Evolutionary conservation across 2,113 vertebrate species (phyloP).

Genomic region (Mionectes macconnelli): DNA sequence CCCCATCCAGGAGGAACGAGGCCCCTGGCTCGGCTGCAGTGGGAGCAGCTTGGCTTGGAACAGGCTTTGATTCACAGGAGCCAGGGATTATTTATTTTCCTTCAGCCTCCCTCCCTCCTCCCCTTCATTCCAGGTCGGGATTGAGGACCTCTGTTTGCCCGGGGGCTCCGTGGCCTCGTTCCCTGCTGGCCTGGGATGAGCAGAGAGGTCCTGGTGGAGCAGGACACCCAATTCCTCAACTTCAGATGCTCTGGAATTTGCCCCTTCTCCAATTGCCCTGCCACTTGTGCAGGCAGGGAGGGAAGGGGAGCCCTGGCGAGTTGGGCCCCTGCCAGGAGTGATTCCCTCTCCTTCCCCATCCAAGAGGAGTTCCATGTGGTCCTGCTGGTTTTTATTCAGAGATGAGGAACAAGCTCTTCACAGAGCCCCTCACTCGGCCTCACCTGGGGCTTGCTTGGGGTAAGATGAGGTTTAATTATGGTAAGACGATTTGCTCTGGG

Average conservation of each 20-base stretch:
- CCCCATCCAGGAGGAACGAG: conserved; percentile 7
- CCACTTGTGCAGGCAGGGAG: accelerated
- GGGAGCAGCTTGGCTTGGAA: conserved; percentile 49
- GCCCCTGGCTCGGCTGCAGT: conserved; percentile 25
- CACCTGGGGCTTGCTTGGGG: no score
- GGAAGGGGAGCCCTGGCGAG: neutral
- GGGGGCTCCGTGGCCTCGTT: neutral
- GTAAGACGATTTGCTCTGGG: no score
- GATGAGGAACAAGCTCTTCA: no score
- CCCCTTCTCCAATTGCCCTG: neutral
- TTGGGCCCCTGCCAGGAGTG: accelerated
- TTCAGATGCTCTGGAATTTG: neutral
- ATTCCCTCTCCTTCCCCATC: neutral
- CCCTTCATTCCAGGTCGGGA: neutral
- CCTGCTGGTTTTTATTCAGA: no score
- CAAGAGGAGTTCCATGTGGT: accelerated
- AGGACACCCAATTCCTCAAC: accelerated
- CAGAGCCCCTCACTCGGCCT: no score
- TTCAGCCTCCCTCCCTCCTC: neutral
- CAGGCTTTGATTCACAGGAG: conserved; percentile 65
- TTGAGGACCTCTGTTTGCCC: neutral
- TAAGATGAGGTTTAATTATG: no score
- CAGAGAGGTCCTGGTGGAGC: neutral
- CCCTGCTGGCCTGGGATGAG: neutral
- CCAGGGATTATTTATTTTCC: conserved; percentile 62